Percentiles rank a stretch among this genome's conserved stretches.
Conservation (phyloP, 2,797 vertebrate genomes). For the Peromyscus eremicus region DNA sequence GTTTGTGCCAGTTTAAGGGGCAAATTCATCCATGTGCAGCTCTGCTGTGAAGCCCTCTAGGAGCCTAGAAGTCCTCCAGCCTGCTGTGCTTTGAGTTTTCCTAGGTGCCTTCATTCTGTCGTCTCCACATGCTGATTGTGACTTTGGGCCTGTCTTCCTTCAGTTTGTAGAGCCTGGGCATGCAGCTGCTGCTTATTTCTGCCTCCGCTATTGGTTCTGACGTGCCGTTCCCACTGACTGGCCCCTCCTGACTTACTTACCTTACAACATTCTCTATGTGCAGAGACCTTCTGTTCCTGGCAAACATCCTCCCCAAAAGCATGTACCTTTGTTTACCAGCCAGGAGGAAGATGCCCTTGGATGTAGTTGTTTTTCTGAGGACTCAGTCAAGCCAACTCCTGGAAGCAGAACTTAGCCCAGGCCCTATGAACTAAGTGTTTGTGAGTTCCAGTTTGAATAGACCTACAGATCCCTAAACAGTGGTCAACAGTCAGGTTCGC, state of each 20-base stretch:
- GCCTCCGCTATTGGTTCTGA: slow-evolving; percentile 68
- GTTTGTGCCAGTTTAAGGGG: fast-evolving
- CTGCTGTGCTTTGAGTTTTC: slow-evolving; percentile 22
- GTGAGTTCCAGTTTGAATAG: background rate
- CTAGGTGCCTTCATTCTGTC: background rate
- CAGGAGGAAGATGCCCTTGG: slow-evolving; percentile 48
- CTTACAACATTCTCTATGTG: slow-evolving; percentile 33
- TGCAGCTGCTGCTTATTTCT: slow-evolving; percentile 81
- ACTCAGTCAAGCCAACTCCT: background rate
- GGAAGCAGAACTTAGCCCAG: background rate
- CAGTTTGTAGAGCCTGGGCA: slow-evolving; percentile 80
- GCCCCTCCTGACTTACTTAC: slow-evolving; percentile 76
- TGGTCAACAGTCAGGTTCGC: background rate
- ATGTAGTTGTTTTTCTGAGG: background rate
- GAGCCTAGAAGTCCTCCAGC: background rate
- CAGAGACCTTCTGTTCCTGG: slow-evolving; percentile 76
- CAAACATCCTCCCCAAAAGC: slow-evolving; percentile 27
- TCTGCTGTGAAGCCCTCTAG: fast-evolving
- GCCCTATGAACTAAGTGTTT: background rate
- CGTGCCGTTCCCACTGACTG: background rate
- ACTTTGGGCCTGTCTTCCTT: slow-evolving; percentile 79
- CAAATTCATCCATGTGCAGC: fast-evolving
- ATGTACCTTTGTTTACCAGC: slow-evolving; percentile 64
- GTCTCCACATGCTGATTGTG: slow-evolving; percentile 73
- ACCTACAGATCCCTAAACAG: background rate